Evolutionary conservation across 2,113 vertebrate genomes (phyloP), one percentile per base, ranked within the genome.

Genomic region (Platichthys flesus): DNA sequence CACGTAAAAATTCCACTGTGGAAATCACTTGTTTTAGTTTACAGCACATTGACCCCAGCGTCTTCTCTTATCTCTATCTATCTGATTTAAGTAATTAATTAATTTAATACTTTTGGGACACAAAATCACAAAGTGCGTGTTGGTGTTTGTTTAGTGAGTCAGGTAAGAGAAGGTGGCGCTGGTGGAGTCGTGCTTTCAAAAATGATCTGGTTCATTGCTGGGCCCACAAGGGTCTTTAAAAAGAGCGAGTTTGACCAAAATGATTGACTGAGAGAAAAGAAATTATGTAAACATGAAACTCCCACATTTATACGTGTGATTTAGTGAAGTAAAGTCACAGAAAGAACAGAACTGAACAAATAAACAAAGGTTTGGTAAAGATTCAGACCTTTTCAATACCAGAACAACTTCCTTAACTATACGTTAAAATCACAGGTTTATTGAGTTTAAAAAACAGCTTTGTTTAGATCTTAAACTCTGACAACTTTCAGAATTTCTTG

Each of bases 121-220:
- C 12, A 47, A 85, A 84, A 74, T 31, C 57, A 40, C 23, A 51
- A 24, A 24, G 24, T 67, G 68, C 67, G 77, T 21, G 67, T 77
- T 76, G 77, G 79, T 74, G 82, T 86, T 85, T 78, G 84, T 58
- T 77, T 24, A 57, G 55, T 90, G 89, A 91, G 80, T 92, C 87
- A 88, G 74, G 74, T 84, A 40, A 69, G 83, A 86, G 81, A 82
- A 88, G 88, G 88, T 76, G 88, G 83, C 16, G 57, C 84, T 83
- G 77, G 66, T 81, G 74, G 80, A 88, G 71, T 82, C 63, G 35
- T 83, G 87, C 80, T 89, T 87, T 90, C 67, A 89, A 77, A 84
- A 84, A 85, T 86, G 75, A 87, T 90, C 52, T 37, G 31, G 40
- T 65, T 26, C 60, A 54, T 58, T 63, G 57, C 52, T 1, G 31